Evolutionary conservation across 2,888 invertebrate genomes (phyloP).

Genomic region (Dyspetes luteomarginatus): DNA sequence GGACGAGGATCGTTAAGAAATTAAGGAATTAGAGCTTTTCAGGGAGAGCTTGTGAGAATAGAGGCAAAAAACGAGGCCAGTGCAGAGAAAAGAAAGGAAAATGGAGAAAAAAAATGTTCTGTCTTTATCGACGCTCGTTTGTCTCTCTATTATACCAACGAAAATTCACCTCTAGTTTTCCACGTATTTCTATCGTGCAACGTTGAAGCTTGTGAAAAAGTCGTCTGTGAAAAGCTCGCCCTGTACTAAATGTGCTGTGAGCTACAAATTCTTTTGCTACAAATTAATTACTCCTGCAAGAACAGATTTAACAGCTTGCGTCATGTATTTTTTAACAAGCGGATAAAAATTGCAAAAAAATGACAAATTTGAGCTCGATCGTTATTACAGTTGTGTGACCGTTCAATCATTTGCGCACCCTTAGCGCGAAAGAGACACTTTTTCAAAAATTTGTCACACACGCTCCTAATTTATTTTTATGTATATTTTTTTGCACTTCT

Average conservation of each 20-base stretch:
- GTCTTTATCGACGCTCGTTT: slow-evolving; percentile 64
- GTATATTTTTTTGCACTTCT: slow-evolving; percentile 10
- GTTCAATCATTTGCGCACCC: slow-evolving; percentile 64
- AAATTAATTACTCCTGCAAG: slow-evolving; percentile 38
- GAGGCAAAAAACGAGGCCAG: slow-evolving; percentile 15
- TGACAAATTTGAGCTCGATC: slow-evolving; percentile 28
- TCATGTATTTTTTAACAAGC: slow-evolving; percentile 2
- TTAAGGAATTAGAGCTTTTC: slow-evolving; percentile 68
- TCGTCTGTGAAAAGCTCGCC: slow-evolving; percentile 27
- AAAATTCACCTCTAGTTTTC: slow-evolving; percentile 65
- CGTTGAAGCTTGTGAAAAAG: slow-evolving; percentile 48
- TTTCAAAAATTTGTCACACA: slow-evolving; percentile 58
- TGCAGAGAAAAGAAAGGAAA: slow-evolving; percentile 30
- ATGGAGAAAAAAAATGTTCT: slow-evolving; percentile 50
- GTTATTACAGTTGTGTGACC: slow-evolving; percentile 35
- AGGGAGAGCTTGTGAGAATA: slow-evolving; percentile 45
- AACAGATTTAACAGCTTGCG: slow-evolving; percentile 34
- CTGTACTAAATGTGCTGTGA: slow-evolving; percentile 18
- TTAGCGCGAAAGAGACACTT: slow-evolving; percentile 30
- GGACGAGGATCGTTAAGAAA: slow-evolving; percentile 70
- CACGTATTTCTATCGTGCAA: slow-evolving; percentile 24
- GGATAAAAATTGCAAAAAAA: slow-evolving; percentile 18
- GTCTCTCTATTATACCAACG: slow-evolving; percentile 51
- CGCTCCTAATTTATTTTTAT: slow-evolving; percentile 40
- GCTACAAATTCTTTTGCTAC: slow-evolving; percentile 9